Evolutionary conservation across 2,113 vertebrate genomes (phyloP).

Genomic region (Rhegmatorhina hoffmannsi): DNA sequence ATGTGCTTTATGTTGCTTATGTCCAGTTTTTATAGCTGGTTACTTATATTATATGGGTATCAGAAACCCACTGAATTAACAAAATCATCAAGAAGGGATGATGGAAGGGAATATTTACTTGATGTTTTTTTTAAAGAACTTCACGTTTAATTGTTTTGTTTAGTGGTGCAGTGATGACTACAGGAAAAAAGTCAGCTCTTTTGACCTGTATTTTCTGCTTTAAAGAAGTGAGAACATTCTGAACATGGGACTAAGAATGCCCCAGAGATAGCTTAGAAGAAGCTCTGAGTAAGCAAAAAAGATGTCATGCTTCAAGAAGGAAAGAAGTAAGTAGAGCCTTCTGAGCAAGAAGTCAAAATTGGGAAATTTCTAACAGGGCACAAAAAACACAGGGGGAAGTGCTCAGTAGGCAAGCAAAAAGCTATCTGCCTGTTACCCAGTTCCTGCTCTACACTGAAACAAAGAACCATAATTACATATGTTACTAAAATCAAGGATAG

Average conservation of each 20-base stretch:
- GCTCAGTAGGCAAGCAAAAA: background rate
- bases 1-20: background rate
- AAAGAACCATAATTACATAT: background rate
- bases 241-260: background rate
- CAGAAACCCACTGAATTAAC: background rate
- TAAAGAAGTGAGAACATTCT: background rate
- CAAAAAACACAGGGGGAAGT: background rate
- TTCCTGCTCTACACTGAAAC: background rate
- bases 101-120: background rate
- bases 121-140: background rate
- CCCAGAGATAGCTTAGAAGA: background rate
- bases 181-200: background rate
- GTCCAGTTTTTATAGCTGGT: background rate
- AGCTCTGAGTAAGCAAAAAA: slow-evolving; percentile 1
- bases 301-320: background rate
- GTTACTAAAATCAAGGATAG: fast-evolving
- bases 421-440: background rate
- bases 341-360: background rate
- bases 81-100: background rate
- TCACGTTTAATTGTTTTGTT: background rate
- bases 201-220: background rate
- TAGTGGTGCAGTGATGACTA: background rate
- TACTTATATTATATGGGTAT: background rate
- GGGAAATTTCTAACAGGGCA: background rate
- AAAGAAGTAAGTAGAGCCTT: background rate